phyloP scores from a whole-genome alignment of 2,797 vertebrate genomes.

The Botia kubotai region DNA sequence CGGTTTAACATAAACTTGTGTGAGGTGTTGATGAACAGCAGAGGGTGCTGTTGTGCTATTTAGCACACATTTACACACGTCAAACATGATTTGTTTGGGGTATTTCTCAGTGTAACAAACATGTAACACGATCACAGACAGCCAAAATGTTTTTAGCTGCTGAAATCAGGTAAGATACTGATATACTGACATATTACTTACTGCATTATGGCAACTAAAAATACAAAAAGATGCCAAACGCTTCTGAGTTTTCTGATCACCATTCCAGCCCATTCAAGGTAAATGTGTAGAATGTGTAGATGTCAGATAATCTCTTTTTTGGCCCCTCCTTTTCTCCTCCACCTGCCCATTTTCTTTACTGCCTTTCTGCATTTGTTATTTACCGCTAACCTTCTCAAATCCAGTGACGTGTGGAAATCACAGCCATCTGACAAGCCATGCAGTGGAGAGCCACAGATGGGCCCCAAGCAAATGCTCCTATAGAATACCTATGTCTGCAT shows the following conservation, averaged over 20 bases:
- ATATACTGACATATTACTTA: no score
- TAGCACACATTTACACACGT: neutral
- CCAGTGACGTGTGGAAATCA: conserved; percentile 49
- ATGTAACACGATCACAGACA: conserved; percentile 3
- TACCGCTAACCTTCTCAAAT: conserved; percentile 38
- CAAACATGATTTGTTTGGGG: neutral
- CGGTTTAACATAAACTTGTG: conserved; percentile 4
- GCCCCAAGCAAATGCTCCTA: conserved; percentile 39
- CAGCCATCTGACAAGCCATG: conserved; percentile 41
- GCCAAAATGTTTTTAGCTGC: neutral
- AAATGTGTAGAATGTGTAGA: conserved; percentile 17
- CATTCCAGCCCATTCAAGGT: neutral
- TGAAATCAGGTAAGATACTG: no score
- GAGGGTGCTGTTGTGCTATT: conserved; percentile 53
- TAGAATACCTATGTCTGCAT: conserved; percentile 45
- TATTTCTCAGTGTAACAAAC: neutral
- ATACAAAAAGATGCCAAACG: neutral
- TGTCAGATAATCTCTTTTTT: conserved; percentile 9
- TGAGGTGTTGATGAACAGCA: conserved; percentile 32
- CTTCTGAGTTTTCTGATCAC: neutral
- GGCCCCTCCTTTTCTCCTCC: conserved; percentile 4
- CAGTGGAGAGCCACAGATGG: conserved; percentile 52
- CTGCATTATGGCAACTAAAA: neutral
- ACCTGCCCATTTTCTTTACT: conserved; percentile 3
- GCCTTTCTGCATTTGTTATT: conserved; percentile 48